Evolutionary conservation across 1,140 invertebrate species (phyloP).

Genomic region (Hyphantria cunea): DNA sequence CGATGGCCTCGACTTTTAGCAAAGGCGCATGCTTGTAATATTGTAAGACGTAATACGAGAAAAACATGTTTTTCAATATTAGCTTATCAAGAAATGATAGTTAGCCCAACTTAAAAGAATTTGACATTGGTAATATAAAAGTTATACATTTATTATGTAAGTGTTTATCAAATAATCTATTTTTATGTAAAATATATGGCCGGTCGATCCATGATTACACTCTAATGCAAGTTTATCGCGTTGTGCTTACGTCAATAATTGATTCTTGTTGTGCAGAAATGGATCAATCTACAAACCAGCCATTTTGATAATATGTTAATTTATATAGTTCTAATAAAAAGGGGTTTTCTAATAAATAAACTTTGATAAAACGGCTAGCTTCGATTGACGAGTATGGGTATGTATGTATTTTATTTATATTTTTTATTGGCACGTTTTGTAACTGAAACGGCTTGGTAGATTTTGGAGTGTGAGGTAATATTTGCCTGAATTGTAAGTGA

Average conservation of each 20-base stretch:
- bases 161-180: slow-evolving; percentile 1
- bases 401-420: too few species aligned
- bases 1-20: slow-evolving; percentile 30
- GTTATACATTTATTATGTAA: slow-evolving; percentile 2
- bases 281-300: too few species aligned
- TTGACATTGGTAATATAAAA: background rate
- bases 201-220: background rate
- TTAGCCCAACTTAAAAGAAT: background rate
- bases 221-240: background rate
- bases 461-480: too few species aligned
- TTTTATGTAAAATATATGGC: background rate
- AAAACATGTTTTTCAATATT: slow-evolving; percentile 26
- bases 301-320: too few species aligned
- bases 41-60: slow-evolving; percentile 15
- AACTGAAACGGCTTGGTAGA: too few species aligned
- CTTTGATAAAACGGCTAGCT: too few species aligned
- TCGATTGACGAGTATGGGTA: too few species aligned
- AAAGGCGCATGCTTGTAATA: slow-evolving; percentile 32
- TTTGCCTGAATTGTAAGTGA: too few species aligned
- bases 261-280: too few species aligned
- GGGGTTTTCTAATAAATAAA: too few species aligned
- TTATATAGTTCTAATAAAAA: too few species aligned
- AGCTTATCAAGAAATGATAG: slow-evolving; percentile 11
- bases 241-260: background rate
- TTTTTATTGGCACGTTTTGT: too few species aligned